Evolutionary conservation across 2,113 vertebrate species (phyloP).

Genomic region (Jacana jacana): DNA sequence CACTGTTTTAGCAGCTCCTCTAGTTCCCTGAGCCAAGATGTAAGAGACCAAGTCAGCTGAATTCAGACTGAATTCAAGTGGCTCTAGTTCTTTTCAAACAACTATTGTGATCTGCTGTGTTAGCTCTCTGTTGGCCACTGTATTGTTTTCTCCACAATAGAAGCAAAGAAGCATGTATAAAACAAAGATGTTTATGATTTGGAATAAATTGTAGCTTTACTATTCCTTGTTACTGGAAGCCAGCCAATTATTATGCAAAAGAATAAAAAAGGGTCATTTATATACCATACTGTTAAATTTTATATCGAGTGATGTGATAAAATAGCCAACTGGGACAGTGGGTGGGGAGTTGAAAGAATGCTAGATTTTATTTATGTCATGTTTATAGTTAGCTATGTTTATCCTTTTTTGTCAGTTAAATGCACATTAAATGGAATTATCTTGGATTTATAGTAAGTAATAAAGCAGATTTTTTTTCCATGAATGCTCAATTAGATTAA

Average conservation of each 20-base stretch:
- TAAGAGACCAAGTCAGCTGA: conserved; percentile 46
- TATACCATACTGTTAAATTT: conserved; percentile 43
- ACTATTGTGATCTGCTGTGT: neutral
- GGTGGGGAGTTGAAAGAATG: conserved; percentile 25
- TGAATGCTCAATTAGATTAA: conserved; percentile 39
- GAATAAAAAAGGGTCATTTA: conserved; percentile 6
- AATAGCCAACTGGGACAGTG: conserved; percentile 44
- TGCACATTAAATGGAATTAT: conserved; percentile 50
- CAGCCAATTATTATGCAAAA: conserved; percentile 49
- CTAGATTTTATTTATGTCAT: conserved; percentile 43
- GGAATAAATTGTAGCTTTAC: conserved; percentile 15
- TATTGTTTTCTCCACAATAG: conserved; percentile 20
- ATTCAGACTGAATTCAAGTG: conserved; percentile 54
- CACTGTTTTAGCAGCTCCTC: conserved; percentile 57
- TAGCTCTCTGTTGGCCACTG: neutral
- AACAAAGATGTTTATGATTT: conserved; percentile 29
- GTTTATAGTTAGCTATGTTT: conserved; percentile 47
- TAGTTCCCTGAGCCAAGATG: conserved; percentile 39
- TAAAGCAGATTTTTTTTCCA: conserved; percentile 15
- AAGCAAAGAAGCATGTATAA: conserved; percentile 9
- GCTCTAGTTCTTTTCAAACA: neutral
- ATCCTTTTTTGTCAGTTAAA: conserved; percentile 40
- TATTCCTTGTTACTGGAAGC: conserved; percentile 33
- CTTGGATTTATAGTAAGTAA: conserved; percentile 38
- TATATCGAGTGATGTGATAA: conserved; percentile 36